Conservation (phyloP, 2,888 invertebrate genomes). For the Corbicula japonica region DNA sequence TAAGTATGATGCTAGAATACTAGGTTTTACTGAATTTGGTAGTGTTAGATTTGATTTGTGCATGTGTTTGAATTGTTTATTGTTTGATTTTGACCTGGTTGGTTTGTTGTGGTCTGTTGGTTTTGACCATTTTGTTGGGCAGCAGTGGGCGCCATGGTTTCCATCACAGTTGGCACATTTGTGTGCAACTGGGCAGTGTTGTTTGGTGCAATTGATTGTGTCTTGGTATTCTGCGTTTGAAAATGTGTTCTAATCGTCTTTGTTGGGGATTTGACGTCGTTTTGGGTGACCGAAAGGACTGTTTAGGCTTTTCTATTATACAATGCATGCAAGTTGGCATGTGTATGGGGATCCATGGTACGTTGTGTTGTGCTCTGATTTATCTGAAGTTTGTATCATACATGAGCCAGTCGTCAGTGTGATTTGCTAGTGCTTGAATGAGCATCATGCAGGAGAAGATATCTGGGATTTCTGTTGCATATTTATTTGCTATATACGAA, state of each 20-base stretch:
- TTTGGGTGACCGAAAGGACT: conserved; percentile 6
- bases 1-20: conserved; percentile 14
- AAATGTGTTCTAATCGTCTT: not conserved
- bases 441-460: conserved; percentile 32
- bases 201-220: not conserved
- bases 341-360: conserved; percentile 22
- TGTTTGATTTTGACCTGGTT: not conserved
- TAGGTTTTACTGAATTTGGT: conserved; percentile 21
- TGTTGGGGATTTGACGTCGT: not conserved
- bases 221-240: conserved; percentile 5
- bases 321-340: conserved; percentile 6
- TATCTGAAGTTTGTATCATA: conserved; percentile 27
- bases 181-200: not conserved
- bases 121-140: not conserved
- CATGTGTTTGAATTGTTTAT: not conserved
- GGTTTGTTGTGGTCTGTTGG: not conserved
- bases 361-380: not conserved
- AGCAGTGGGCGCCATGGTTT: not conserved
- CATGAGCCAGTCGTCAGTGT: not conserved
- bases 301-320: not conserved
- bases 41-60: not conserved
- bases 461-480: not conserved
- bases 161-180: conserved; percentile 6
- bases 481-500: conserved; percentile 16
- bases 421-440: conserved; percentile 11